Percentiles rank a stretch among this genome's conserved stretches.
phyloP scores from a whole-genome alignment of 2,888 invertebrate genomes.

The Metallyticus violacea region DNA sequence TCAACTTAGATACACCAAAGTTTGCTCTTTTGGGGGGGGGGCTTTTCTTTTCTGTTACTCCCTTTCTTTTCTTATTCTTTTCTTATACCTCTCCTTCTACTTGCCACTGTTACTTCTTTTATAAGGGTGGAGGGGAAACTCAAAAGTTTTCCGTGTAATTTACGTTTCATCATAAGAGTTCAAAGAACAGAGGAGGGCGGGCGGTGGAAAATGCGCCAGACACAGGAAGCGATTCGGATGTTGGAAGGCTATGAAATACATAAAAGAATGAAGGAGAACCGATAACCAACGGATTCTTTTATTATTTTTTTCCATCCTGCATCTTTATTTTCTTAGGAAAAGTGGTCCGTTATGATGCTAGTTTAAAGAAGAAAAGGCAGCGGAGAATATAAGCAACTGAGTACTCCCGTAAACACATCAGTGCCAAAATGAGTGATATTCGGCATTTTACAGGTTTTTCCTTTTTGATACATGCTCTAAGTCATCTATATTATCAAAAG shows the following conservation, averaged over 20 bases:
- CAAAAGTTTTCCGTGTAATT: constrained; percentile 20
- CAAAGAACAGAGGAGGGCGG: neutral
- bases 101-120: neutral
- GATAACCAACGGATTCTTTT: neutral
- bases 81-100: neutral
- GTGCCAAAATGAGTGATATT: neutral
- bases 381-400: neutral
- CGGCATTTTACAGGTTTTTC: neutral
- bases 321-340: neutral
- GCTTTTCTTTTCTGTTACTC: neutral
- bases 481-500: too few species aligned
- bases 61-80: neutral
- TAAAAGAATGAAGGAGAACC: neutral
- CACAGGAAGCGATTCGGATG: neutral
- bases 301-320: neutral
- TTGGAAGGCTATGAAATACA: neutral
- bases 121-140: constrained; percentile 2
- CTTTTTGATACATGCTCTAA: too few species aligned
- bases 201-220: neutral
- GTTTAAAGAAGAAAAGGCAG: neutral
- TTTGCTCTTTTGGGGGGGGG: too few species aligned
- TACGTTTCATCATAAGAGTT: constrained; percentile 20
- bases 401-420: neutral
- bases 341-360: neutral
- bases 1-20: neutral